These are phyloP conservation scores for Drosophila sucinea DNA, from an alignment of 1,140 invertebrate genomes.

Conservation along the genomic window DNA sequence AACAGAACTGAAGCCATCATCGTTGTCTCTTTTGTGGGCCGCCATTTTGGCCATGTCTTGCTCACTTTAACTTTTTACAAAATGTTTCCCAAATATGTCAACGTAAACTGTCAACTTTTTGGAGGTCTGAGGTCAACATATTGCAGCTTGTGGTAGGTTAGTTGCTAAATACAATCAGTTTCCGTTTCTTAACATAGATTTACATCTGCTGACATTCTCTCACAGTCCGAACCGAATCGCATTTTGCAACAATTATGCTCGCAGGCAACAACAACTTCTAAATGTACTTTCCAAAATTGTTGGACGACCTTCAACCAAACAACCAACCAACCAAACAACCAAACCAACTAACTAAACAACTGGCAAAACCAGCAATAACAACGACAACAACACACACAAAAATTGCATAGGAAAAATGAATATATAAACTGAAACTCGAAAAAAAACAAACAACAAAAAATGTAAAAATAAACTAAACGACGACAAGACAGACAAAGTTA, in stretches of 20 bases:
- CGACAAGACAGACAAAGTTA: constrained; percentile 66
- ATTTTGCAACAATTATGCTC: constrained; percentile 74
- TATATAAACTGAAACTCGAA: constrained; percentile 39
- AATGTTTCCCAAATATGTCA: constrained; percentile 7
- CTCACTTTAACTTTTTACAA: constrained; percentile 1
- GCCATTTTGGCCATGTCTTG: constrained; percentile 7
- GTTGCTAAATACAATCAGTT: background rate
- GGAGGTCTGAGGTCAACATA: constrained; percentile 16
- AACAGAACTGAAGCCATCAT: constrained; percentile 4
- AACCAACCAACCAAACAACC: constrained; percentile 23
- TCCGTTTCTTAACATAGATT: constrained; percentile 9
- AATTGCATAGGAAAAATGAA: constrained; percentile 62
- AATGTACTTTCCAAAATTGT: constrained; percentile 76
- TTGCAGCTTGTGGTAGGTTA: background rate
- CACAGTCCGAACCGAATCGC: constrained; percentile 40
- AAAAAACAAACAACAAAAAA: constrained; percentile 17
- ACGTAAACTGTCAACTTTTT: constrained; percentile 12
- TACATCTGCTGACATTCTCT: constrained; percentile 20
- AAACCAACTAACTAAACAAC: constrained; percentile 44
- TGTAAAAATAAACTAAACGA: constrained; percentile 55
- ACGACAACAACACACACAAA: constrained; percentile 34
- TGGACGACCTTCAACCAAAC: constrained; percentile 65
- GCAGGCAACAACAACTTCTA: constrained; percentile 56
- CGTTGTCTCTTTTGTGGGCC: background rate
- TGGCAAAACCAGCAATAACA: constrained; percentile 37